Base-by-base conservation (phyloP, 2,113 vertebrate species). In the Ovis canadensis region DNA sequence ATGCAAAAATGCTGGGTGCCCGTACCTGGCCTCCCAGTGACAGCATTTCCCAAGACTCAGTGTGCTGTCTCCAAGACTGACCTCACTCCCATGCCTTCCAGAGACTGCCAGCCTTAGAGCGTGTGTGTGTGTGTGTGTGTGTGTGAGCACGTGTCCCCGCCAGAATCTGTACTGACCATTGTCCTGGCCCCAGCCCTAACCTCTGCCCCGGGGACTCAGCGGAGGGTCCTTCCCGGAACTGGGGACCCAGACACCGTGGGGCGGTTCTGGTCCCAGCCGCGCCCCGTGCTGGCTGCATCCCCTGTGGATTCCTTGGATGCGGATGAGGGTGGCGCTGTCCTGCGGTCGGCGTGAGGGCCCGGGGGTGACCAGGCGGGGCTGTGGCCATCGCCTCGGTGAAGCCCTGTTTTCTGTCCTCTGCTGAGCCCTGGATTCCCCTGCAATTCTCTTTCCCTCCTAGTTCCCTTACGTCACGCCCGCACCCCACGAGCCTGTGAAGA, bases 391-490 rank as follows among this genome's bases (percentile, higher is more conserved):
- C 45, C 54, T 33, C 1, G 2, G 43, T 83, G 8, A 54, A 45
- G 11, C 23, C 62, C 62, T 19, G 29, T 31, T 16, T 86, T 52
- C 48, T 54, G 2, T 21, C 55, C 29, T 29, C 57, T 62, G 43
- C 45, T 48, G 1, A 12, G 31, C 3, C 19, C 7, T 21, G 64
- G 50, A 45, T 27, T 93, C 50, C 85, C 40, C 4, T 54, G 31
- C 29, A 19, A 1, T 31, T 29, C 48, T 74, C 60, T 98, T 95
- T 98, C 60, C 89, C 4, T 98, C 97, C 25, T 98, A 99, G 99
- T 99, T 99, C 97, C 99, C 99, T 1, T 99, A 99, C 5, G 99
- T 99, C 93, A 99, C 99, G 15, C 99, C 99, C 31, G 99, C 99
- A 8, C 99, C 99, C n/a, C 99, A 99, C 0, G 99, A 99, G 98